Percentiles rank a stretch among this genome's conserved stretches.
These are phyloP conservation scores for Pangasianodon hypophthalmus DNA, from an alignment of 2,113 vertebrate species.

Conservation along the genomic window DNA sequence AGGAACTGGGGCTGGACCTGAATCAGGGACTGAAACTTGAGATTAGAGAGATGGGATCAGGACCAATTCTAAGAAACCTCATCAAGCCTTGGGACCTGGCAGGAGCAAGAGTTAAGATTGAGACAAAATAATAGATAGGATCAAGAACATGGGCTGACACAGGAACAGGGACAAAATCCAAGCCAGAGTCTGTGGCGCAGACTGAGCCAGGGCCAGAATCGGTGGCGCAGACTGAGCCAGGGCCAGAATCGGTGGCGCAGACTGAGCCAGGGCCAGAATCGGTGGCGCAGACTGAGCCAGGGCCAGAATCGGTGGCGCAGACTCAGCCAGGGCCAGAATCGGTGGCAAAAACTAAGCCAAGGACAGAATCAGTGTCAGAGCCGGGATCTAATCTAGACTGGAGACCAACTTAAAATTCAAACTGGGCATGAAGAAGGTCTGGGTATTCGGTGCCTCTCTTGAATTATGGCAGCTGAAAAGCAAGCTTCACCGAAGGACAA, in stretches of 20 bases:
- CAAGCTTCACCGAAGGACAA: too few species aligned
- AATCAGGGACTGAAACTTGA: neutral
- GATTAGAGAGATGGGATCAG: neutral
- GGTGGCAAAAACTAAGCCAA: neutral
- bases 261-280: neutral
- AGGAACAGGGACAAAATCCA: neutral
- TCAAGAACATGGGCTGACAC: neutral
- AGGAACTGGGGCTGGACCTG: neutral
- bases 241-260: neutral
- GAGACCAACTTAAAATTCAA: too few species aligned
- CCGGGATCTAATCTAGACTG: too few species aligned
- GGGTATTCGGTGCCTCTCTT: too few species aligned
- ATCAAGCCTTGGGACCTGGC: neutral
- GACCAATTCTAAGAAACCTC: neutral
- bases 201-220: neutral
- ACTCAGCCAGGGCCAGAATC: neutral
- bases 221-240: neutral
- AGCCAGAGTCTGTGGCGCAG: neutral
- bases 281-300: neutral
- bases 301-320: neutral
- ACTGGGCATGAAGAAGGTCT: too few species aligned
- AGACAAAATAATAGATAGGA: neutral
- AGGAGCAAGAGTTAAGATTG: neutral
- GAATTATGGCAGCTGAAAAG: too few species aligned
- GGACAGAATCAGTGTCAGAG: too few species aligned